Evolutionary conservation across 2,113 vertebrate genomes (phyloP).

Genomic region (Anthoscopus minutus): DNA sequence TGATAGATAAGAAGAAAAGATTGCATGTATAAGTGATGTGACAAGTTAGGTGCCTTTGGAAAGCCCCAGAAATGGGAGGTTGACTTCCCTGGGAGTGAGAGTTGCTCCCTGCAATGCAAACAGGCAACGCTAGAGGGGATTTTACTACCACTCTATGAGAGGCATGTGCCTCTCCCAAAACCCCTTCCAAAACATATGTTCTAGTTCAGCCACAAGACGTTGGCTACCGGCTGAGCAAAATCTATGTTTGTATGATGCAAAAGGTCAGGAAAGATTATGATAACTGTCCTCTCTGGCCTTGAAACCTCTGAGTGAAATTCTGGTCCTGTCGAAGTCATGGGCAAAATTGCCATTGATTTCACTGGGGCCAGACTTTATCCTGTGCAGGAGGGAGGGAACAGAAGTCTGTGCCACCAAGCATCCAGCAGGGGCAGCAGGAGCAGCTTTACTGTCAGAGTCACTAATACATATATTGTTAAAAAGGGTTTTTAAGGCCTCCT

Average conservation of each 20-base stretch:
- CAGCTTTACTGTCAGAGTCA: neutral
- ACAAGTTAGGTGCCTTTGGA: neutral
- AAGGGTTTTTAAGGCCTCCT: neutral
- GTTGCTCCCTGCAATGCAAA: neutral
- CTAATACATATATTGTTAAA: neutral
- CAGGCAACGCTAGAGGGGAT: slow-evolving; percentile 24
- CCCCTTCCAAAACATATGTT: neutral
- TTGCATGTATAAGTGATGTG: neutral
- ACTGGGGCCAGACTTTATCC: neutral
- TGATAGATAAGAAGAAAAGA: neutral
- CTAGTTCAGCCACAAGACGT: neutral
- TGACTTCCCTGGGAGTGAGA: neutral
- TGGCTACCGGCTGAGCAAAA: neutral
- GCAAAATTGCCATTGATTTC: neutral
- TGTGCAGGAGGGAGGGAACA: neutral
- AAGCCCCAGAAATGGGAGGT: neutral
- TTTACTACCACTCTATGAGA: slow-evolving; percentile 39
- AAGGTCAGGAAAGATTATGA: slow-evolving; percentile 10
- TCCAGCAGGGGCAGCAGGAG: neutral
- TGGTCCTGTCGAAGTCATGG: neutral
- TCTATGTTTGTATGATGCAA: neutral
- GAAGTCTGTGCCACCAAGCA: neutral
- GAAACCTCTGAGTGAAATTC: neutral
- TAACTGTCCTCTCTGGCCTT: slow-evolving; percentile 32
- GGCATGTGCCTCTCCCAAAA: neutral